Percentiles rank a stretch among this genome's conserved stretches.
Evolutionary conservation across 2,888 invertebrate genomes (phyloP).

Genomic region (Netelia inedita): DNA sequence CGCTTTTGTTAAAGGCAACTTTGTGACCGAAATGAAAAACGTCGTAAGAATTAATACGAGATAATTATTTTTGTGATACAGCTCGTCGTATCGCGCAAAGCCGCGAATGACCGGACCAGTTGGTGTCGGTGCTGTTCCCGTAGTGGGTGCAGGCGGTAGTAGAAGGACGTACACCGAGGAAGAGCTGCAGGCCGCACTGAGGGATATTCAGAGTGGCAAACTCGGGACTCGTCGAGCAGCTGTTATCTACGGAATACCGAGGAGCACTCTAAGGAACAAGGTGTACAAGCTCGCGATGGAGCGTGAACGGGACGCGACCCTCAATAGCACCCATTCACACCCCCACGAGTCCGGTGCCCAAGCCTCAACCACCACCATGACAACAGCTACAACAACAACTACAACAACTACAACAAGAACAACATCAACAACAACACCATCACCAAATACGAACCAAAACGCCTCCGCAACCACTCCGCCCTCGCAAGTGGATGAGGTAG

Average conservation of each 20-base stretch:
- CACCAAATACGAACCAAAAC: slow-evolving; percentile 83
- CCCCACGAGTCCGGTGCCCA: slow-evolving; percentile 81
- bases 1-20: no score
- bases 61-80: slow-evolving; percentile 54
- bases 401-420: slow-evolving; percentile 76
- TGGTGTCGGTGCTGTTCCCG: slow-evolving; percentile 93
- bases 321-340: slow-evolving; percentile 84
- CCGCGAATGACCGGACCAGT: slow-evolving; percentile 89
- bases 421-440: slow-evolving; percentile 78
- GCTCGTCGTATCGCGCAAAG: slow-evolving; percentile 88
- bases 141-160: slow-evolving; percentile 89
- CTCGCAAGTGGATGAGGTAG: slow-evolving; percentile 84
- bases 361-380: slow-evolving; percentile 78
- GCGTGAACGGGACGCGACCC: slow-evolving; percentile 89
- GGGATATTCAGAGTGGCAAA: slow-evolving; percentile 97
- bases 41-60: background rate
- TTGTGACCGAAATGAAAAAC: background rate
- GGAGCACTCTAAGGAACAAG: slow-evolving; percentile 98
- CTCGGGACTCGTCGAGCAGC: slow-evolving; percentile 97
- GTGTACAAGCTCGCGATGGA: slow-evolving; percentile 94
- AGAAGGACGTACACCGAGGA: slow-evolving; percentile 97
- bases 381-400: slow-evolving; percentile 76
- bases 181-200: slow-evolving; percentile 96
- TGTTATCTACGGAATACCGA: slow-evolving; percentile 97
- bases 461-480: slow-evolving; percentile 82